phyloP scores from a whole-genome alignment of 2,797 vertebrate genomes.

The Neosilurus hyrtlii region DNA sequence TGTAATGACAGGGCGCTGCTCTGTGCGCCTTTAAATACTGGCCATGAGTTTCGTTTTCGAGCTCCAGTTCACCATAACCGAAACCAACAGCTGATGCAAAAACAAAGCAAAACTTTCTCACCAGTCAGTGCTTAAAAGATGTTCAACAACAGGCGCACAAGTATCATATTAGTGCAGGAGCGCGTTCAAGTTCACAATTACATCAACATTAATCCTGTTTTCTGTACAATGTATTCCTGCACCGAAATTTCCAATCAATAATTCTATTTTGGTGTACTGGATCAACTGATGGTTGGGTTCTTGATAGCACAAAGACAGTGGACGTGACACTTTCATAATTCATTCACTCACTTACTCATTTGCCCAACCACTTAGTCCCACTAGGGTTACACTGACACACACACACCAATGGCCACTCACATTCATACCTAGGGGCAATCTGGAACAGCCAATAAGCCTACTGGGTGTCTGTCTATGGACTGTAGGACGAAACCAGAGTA shows the following conservation, averaged over 20 bases:
- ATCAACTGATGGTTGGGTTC: neutral
- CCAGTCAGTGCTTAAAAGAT: neutral
- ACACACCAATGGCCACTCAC: no score
- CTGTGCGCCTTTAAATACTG: neutral
- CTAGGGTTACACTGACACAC: no score
- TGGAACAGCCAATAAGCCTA: no score
- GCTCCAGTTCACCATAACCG: constrained; percentile 29
- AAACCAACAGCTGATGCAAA: constrained; percentile 2
- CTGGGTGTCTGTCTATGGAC: no score
- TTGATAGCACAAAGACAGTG: neutral
- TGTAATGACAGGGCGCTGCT: no score
- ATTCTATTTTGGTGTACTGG: neutral
- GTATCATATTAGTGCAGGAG: neutral
- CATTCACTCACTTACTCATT: no score
- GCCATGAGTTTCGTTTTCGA: constrained; percentile 46
- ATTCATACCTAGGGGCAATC: no score
- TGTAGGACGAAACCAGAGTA: no score
- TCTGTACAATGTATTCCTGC: neutral
- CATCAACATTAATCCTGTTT: neutral
- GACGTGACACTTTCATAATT: neutral
- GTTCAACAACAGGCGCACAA: neutral
- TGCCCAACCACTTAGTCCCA: no score
- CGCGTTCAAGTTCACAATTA: neutral
- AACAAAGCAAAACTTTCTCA: neutral
- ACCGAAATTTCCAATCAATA: neutral